A percentile compares a stretch with the other conserved stretches of the same genome.
These are phyloP conservation scores for Labroides dimidiatus DNA, from an alignment of 2,797 vertebrate genomes.

Conservation along the genomic window DNA sequence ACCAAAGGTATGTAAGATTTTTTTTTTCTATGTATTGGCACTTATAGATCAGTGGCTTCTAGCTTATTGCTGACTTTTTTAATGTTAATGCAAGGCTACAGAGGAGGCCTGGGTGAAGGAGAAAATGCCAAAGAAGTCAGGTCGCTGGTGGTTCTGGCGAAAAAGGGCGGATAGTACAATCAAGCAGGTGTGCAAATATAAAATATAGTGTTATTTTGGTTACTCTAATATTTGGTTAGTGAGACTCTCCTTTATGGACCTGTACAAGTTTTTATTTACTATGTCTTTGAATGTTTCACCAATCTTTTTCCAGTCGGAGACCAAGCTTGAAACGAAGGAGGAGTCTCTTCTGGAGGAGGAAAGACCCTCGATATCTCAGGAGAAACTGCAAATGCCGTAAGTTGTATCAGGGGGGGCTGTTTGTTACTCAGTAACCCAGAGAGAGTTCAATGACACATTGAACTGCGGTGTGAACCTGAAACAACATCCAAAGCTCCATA, in stretches of 20 bases:
- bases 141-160: conserved; percentile 99
- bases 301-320: conserved; percentile 84
- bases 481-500: not conserved
- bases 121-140: conserved; percentile 99
- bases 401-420: conserved; percentile 38
- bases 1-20: conserved; percentile 87
- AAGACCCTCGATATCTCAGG: conserved; percentile 84
- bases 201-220: not conserved
- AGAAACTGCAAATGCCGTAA: conserved; percentile 81
- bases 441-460: conserved; percentile 20
- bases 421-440: not conserved
- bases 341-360: conserved; percentile 82
- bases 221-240: not conserved
- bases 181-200: conserved; percentile 87
- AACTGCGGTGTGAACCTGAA: not conserved
- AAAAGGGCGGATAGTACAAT: conserved; percentile 92
- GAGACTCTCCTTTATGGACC: not conserved
- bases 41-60: not conserved
- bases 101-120: conserved; percentile 99
- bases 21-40: not conserved
- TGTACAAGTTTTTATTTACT: not conserved
- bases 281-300: not conserved
- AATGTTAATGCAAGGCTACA: conserved; percentile 84
- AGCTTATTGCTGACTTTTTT: not conserved
- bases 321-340: conserved; percentile 90